Evolutionary conservation across 2,113 vertebrate species (phyloP).

Genomic region (Felis chaus): DNA sequence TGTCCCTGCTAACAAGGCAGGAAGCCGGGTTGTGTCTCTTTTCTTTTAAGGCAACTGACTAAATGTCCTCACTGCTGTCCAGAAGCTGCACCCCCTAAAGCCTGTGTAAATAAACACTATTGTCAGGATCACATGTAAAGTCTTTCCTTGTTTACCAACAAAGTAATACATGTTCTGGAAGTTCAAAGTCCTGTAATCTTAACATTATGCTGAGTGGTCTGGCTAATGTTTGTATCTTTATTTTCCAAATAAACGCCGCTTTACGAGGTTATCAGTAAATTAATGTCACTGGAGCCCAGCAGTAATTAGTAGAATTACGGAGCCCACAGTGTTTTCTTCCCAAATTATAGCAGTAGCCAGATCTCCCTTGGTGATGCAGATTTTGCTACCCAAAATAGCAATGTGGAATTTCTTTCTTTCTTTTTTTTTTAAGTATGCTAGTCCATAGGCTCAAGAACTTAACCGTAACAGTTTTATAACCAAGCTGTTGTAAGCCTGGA

Average conservation of each 20-base stretch:
- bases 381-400: neutral
- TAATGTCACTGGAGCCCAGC: neutral
- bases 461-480: neutral
- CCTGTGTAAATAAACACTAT: neutral
- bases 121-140: neutral
- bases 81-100: neutral
- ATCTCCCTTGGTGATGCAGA: neutral
- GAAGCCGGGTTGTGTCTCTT: neutral
- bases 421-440: neutral
- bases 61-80: neutral
- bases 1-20: neutral
- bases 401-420: neutral
- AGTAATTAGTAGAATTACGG: neutral
- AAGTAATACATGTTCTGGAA: neutral
- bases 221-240: slow-evolving; percentile 35
- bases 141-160: slow-evolving; percentile 44
- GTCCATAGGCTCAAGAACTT: neutral
- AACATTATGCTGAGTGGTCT: neutral
- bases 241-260: slow-evolving; percentile 16
- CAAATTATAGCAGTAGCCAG: neutral
- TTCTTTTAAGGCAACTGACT: neutral
- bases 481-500: neutral
- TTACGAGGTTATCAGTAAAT: slow-evolving; percentile 39
- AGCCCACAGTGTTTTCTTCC: neutral
- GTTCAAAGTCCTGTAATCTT: neutral